These are phyloP conservation scores for Peromyscus californicus DNA, from an alignment of 2,113 vertebrate genomes.

Conservation along the genomic window DNA sequence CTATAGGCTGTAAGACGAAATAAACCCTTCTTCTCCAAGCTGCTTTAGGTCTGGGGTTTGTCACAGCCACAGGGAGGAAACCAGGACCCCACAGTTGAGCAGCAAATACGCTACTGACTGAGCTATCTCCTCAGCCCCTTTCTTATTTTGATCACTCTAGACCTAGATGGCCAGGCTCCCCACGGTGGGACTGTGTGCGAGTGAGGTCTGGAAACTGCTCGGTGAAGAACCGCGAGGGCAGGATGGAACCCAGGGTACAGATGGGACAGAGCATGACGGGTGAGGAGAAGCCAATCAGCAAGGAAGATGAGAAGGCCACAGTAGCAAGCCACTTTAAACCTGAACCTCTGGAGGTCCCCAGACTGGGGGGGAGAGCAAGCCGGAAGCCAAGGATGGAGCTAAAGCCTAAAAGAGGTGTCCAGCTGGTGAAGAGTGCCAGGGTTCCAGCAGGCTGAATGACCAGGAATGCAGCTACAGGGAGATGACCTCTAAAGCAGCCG, in stretches of 20 bases:
- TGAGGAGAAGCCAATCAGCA: too few species aligned
- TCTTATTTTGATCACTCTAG: not conserved
- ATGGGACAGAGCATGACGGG: not conserved
- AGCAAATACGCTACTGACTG: not conserved
- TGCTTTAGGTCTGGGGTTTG: not conserved
- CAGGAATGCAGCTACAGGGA: not conserved
- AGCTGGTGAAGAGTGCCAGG: not conserved
- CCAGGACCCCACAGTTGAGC: not conserved
- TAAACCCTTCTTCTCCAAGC: not conserved
- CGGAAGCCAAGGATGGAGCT: not conserved
- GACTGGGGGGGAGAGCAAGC: not conserved
- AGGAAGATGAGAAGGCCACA: not conserved
- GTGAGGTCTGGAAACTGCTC: not conserved
- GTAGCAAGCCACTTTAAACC: too few species aligned
- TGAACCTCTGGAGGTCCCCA: not conserved
- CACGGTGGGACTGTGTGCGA: not conserved
- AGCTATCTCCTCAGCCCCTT: not conserved
- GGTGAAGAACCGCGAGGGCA: not conserved
- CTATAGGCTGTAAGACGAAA: not conserved
- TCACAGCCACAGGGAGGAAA: not conserved
- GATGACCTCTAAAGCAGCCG: not conserved
- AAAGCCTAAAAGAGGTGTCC: not conserved
- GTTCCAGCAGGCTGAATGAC: too few species aligned
- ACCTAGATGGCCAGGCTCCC: not conserved
- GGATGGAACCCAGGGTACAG: not conserved